Percentiles rank a stretch among this genome's conserved stretches.
Evolutionary conservation across 2,113 vertebrate species (phyloP).

Genomic region (Mellivora capensis): DNA sequence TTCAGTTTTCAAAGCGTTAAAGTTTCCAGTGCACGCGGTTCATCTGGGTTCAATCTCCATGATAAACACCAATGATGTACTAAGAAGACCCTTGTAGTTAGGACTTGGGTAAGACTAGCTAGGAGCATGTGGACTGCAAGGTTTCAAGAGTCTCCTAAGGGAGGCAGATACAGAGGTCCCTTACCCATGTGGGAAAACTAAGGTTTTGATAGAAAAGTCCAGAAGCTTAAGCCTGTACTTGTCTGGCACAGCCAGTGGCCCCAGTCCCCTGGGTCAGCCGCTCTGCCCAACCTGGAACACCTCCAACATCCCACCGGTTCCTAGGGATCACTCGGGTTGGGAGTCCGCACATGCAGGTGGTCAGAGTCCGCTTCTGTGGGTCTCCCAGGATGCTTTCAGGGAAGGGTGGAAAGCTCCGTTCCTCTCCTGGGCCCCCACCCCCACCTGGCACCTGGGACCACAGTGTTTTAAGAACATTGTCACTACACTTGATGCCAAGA

Average conservation of each 20-base stretch:
- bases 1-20: neutral
- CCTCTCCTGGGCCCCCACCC: no score
- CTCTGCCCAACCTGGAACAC: neutral
- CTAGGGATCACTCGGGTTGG: accelerated
- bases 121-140: neutral
- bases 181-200: neutral
- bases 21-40: neutral
- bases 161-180: neutral
- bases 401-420: accelerated
- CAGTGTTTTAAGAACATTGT: neutral
- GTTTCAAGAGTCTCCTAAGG: neutral
- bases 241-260: neutral
- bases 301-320: accelerated
- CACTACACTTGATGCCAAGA: neutral
- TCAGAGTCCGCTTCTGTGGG: accelerated
- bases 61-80: neutral
- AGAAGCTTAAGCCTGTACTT: neutral
- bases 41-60: neutral
- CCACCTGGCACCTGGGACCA: no score
- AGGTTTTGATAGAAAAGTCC: neutral
- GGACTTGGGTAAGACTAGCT: neutral
- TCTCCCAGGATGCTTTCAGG: neutral
- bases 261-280: neutral
- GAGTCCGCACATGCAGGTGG: neutral
- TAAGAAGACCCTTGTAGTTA: neutral